Evolutionary conservation across 2,797 vertebrate species (phyloP), one percentile per base, ranked within the genome.

Genomic region (Enoplosus armatus): DNA sequence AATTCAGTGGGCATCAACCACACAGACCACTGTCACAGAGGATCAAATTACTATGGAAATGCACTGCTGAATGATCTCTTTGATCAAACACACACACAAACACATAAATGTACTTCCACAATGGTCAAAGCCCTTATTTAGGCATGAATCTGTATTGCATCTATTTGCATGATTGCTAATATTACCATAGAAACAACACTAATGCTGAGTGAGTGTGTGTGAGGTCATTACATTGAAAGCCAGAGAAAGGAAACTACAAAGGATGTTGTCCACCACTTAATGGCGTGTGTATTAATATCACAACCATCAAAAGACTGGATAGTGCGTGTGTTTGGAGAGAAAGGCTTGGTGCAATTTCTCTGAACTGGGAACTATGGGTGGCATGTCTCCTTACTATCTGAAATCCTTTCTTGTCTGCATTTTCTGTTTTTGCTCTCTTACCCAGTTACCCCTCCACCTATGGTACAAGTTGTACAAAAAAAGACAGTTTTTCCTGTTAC

Each of bases 21-120:
- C 79, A 90, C 72, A 86, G 82, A 89, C 82, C 82, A 87, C 87
- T 91, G 88, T 84, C 88, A 90, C 80, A 82, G 86, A 90, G 86
- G 82, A 92, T 90, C 85, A 91, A 89, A 94, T 94, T 94, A 93
- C 86, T 89, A 92, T 94, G 91, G 89, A 94, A 95, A 95, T 94
- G 79, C 86, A 91, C 90, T 90, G 88, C 87, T 91, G 90, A 91
- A 87, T 82, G 86, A 86, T 77, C 85, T 84, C 90, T 95, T 95
- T 94, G 94, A 95, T 95, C 93, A 82, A 64, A 78, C 71, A 54
- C 59, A 76, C 62, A 45, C 50, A 77, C 47, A 69, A 74, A 75
- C 45, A 51, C 24, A 77, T 55, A 84, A 35, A 81, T 39, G 31
- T 50, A 83, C 64, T 85, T 89, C 73, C 59, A 69, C 89, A 85